Evolutionary conservation across 2,113 vertebrate species (phyloP).

Genomic region (Scytalopus superciliaris): DNA sequence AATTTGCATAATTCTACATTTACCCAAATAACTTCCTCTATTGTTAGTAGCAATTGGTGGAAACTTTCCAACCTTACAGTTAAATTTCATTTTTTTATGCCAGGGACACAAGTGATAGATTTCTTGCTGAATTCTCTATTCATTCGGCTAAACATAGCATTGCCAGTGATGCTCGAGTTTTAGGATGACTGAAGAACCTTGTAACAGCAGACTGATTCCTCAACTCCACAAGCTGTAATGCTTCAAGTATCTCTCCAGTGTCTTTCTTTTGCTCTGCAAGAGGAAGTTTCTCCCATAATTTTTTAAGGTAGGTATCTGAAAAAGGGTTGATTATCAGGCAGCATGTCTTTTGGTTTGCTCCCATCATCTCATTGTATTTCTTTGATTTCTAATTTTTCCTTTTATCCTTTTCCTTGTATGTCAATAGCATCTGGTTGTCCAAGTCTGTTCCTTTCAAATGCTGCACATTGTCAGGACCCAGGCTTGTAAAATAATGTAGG

Average conservation of each 20-base stretch:
- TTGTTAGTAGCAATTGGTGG: neutral
- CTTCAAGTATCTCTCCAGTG: neutral
- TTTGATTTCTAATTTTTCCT: neutral
- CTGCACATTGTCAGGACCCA: neutral
- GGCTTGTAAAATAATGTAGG: neutral
- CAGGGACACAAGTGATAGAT: constrained; percentile 26
- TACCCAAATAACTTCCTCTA: constrained; percentile 7
- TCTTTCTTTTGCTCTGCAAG: neutral
- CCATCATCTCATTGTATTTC: neutral
- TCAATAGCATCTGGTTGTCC: neutral
- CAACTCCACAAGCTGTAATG: neutral
- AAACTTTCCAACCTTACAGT: constrained; percentile 11
- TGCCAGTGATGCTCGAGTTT: neutral
- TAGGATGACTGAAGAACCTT: neutral
- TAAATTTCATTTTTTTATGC: constrained; percentile 3
- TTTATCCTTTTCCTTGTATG: neutral
- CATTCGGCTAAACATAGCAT: neutral
- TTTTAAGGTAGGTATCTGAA: neutral
- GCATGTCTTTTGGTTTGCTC: neutral
- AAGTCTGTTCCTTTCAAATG: neutral
- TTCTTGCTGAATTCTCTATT: constrained; percentile 20
- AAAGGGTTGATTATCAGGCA: neutral
- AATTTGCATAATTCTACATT: neutral
- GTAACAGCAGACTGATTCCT: neutral
- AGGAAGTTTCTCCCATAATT: neutral